These are phyloP conservation scores for Lithophane socia DNA, from an alignment of 2,888 invertebrate genomes.

Conservation along the genomic window DNA sequence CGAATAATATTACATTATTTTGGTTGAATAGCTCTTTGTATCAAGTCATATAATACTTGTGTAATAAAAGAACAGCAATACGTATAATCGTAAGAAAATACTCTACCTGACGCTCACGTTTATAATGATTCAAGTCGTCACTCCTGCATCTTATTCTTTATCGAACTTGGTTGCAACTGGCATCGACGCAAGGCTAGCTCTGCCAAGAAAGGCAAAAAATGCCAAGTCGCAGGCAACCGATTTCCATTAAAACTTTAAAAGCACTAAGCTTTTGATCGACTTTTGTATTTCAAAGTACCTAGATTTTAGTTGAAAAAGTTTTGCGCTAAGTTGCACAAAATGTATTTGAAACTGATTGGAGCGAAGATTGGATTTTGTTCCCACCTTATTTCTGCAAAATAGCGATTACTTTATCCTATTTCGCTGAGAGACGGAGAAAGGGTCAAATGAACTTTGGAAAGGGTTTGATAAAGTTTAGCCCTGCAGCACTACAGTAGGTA, in stretches of 20 bases:
- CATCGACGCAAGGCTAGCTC: conserved; percentile 13
- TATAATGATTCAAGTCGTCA: conserved; percentile 4
- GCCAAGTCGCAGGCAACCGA: conserved; percentile 42
- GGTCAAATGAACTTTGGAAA: conserved; percentile 8
- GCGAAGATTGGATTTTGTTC: conserved; percentile 33
- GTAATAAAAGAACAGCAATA: background rate
- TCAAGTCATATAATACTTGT: background rate
- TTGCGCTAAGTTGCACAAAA: conserved; percentile 29
- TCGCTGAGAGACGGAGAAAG: background rate
- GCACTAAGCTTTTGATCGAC: conserved; percentile 30
- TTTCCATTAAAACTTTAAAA: conserved; percentile 58
- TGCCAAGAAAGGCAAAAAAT: conserved; percentile 53
- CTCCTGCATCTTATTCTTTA: conserved; percentile 12
- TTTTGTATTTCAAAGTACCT: conserved; percentile 43
- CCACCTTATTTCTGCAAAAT: background rate
- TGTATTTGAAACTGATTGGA: conserved; percentile 43
- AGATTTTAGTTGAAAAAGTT: conserved; percentile 31
- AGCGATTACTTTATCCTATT: background rate
- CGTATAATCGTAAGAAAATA: background rate
- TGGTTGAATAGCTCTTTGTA: background rate
- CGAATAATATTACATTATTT: conserved; percentile 15
- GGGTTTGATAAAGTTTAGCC: conserved; percentile 25
- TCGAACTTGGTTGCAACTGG: conserved; percentile 12
- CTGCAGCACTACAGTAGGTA: no score
- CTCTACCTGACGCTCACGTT: background rate